Conservation (phyloP, 2,797 vertebrate species). For the Meda fulgida region DNA sequence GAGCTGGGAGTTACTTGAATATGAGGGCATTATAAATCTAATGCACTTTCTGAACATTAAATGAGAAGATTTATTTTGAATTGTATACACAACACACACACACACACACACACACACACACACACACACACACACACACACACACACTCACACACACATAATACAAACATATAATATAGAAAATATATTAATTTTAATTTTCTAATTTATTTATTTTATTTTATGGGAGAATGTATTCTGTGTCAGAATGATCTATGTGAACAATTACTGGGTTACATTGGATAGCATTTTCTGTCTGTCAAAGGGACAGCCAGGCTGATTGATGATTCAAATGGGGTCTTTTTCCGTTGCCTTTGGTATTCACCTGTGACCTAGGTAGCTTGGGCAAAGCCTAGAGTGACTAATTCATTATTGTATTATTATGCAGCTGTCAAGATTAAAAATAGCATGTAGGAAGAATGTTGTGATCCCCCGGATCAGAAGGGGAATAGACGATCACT, state of each 20-base stretch:
- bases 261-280: slow-evolving; percentile 50
- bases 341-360: slow-evolving; percentile 66
- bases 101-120: too few relatives aligned
- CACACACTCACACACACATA: too few relatives aligned
- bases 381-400: slow-evolving; percentile 64
- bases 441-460: slow-evolving; percentile 38
- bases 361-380: slow-evolving; percentile 70
- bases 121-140: too few relatives aligned
- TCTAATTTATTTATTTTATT: too few relatives aligned
- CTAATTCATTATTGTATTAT: slow-evolving; percentile 76
- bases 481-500: slow-evolving; percentile 62
- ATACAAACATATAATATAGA: too few relatives aligned
- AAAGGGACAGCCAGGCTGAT: slow-evolving; percentile 59
- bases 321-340: slow-evolving; percentile 70
- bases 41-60: not conserved
- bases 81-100: too few relatives aligned
- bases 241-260: slow-evolving; percentile 42
- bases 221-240: slow-evolving; percentile 31
- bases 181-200: too few relatives aligned
- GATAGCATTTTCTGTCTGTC: slow-evolving; percentile 25
- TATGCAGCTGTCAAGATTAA: slow-evolving; percentile 63
- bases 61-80: not conserved
- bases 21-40: not conserved
- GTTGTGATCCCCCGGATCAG: slow-evolving; percentile 48
- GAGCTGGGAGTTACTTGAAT: not conserved